These are phyloP conservation scores for Chaetorhynchus papuensis DNA, from an alignment of 2,113 vertebrate species.

Conservation along the genomic window DNA sequence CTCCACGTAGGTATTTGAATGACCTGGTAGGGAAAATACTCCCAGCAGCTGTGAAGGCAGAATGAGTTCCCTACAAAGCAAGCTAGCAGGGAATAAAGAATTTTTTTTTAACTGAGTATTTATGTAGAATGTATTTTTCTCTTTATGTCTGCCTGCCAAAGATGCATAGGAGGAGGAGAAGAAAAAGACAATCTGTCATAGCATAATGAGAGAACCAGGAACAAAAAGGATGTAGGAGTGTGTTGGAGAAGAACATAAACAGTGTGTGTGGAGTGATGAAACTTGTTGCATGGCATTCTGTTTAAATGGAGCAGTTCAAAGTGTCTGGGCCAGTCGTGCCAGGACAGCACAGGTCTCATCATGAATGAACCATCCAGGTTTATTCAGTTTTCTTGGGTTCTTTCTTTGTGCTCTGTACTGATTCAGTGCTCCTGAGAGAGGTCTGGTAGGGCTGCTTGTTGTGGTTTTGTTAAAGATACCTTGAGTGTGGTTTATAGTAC, in stretches of 20 bases:
- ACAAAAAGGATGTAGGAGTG: neutral
- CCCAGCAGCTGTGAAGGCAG: neutral
- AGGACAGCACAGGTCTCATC: neutral
- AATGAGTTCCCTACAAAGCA: neutral
- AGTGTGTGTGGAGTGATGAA: neutral
- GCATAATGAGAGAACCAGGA: neutral
- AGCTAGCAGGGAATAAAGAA: neutral
- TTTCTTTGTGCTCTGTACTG: neutral
- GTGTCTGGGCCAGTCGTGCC: neutral
- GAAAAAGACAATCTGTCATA: neutral
- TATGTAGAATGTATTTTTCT: neutral
- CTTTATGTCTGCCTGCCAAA: neutral
- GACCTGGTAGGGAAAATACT: neutral
- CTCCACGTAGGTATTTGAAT: constrained; percentile 85
- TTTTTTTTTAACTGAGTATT: neutral
- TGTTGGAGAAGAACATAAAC: neutral
- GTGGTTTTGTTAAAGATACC: neutral
- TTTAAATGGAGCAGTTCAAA: neutral
- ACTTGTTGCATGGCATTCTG: neutral
- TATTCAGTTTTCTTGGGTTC: neutral
- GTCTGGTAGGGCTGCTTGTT: neutral
- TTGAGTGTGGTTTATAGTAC: neutral
- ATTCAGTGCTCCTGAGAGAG: neutral
- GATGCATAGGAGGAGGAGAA: neutral
- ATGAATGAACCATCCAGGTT: neutral